Percentiles rank a stretch among this genome's conserved stretches.
These are phyloP conservation scores for Aphelocoma californica DNA, from an alignment of 2,797 vertebrate species.

Conservation along the genomic window DNA sequence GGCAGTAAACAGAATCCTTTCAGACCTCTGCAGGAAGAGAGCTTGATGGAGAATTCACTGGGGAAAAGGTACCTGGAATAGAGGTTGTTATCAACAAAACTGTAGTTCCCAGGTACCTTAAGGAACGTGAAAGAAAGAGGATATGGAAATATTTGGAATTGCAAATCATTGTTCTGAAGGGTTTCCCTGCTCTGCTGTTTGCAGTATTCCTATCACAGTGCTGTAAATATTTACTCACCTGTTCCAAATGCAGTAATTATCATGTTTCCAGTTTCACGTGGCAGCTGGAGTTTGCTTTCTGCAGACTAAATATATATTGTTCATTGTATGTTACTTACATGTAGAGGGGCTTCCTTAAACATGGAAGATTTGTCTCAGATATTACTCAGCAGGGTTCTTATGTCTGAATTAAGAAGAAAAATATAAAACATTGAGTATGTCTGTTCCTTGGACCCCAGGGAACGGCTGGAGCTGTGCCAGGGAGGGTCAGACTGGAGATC, in stretches of 20 bases:
- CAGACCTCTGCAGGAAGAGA: neutral
- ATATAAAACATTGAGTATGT: neutral
- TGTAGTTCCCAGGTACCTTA: neutral
- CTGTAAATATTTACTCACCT: neutral
- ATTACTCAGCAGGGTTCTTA: neutral
- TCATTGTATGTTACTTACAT: neutral
- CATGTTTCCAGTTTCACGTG: neutral
- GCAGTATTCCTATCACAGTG: neutral
- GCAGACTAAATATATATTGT: neutral
- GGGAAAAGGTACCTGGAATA: neutral
- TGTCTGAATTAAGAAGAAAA: neutral
- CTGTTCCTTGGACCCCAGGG: neutral
- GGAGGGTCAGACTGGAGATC: neutral
- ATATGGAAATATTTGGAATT: neutral
- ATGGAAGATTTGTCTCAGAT: neutral
- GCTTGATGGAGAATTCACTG: neutral
- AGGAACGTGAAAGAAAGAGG: neutral
- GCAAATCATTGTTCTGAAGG: neutral
- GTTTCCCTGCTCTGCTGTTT: neutral
- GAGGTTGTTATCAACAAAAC: neutral
- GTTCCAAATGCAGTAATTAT: neutral
- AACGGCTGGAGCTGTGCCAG: neutral
- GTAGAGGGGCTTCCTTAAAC: fast-evolving
- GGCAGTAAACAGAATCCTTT: conserved; percentile 17
- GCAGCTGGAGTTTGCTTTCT: neutral